These are phyloP conservation scores for Lycocerus yunnanus DNA, from an alignment of 2,888 invertebrate species.

Conservation along the genomic window DNA sequence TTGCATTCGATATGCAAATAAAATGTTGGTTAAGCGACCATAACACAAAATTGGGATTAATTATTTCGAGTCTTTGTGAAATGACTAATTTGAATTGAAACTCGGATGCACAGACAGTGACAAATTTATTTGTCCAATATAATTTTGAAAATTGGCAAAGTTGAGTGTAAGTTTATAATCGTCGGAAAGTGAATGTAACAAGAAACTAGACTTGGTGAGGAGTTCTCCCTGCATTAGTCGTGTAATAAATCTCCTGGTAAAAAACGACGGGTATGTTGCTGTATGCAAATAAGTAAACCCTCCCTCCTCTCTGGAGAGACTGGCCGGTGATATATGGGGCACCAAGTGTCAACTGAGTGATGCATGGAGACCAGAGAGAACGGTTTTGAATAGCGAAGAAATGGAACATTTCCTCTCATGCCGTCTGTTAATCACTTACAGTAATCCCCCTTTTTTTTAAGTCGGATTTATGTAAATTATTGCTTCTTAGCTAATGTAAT, in stretches of 20 bases:
- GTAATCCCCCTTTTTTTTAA: slow-evolving; percentile 12
- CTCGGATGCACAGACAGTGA: not conserved
- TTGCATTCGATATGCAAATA: slow-evolving; percentile 2
- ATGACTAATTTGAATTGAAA: not conserved
- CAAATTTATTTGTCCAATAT: not conserved
- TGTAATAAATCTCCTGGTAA: slow-evolving; percentile 56
- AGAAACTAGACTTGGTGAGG: slow-evolving; percentile 33
- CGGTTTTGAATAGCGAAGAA: slow-evolving; percentile 37
- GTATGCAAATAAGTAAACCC: slow-evolving; percentile 56
- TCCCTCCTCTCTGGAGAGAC: slow-evolving; percentile 39
- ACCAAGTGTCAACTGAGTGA: slow-evolving; percentile 59
- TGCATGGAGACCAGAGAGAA: slow-evolving; percentile 53
- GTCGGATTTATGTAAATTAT: slow-evolving; percentile 17
- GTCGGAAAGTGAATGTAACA: slow-evolving; percentile 9
- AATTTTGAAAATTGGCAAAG: not conserved
- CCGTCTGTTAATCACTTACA: slow-evolving; percentile 29
- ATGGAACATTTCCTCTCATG: slow-evolving; percentile 35
- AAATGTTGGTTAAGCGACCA: not conserved
- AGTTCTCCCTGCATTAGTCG: slow-evolving; percentile 51
- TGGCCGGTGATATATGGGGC: slow-evolving; percentile 58
- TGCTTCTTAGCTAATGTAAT: not conserved
- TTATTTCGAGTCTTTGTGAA: not conserved
- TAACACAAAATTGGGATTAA: not conserved
- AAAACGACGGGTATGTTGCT: slow-evolving; percentile 53
- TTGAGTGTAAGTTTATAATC: not conserved